These are phyloP conservation scores for Meta bourneti DNA, from an alignment of 2,888 invertebrate species.

Conservation along the genomic window DNA sequence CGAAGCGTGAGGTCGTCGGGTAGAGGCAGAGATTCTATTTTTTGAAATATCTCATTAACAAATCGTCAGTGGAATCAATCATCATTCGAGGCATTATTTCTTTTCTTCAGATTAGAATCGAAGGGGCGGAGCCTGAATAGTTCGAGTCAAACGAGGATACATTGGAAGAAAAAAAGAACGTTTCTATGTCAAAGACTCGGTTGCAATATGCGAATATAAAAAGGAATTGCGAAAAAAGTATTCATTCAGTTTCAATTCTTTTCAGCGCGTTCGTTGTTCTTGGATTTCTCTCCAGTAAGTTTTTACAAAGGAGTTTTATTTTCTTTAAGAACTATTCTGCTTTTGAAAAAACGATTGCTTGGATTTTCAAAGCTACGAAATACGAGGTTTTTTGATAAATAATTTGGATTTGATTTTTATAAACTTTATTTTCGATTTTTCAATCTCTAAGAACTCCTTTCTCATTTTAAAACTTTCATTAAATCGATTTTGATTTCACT, in stretches of 20 bases:
- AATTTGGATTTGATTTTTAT: no score
- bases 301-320: neutral
- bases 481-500: no score
- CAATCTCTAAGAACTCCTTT: no score
- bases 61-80: slow-evolving; percentile 15
- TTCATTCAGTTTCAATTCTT: neutral
- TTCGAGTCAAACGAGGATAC: neutral
- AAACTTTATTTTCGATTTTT: no score
- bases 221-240: neutral
- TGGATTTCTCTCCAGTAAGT: neutral
- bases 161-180: neutral
- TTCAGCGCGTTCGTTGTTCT: neutral
- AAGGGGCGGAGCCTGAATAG: neutral
- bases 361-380: neutral
- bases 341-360: neutral
- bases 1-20: slow-evolving; percentile 31
- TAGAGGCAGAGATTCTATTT: slow-evolving; percentile 15
- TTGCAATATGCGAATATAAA: neutral
- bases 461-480: no score
- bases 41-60: slow-evolving; percentile 44
- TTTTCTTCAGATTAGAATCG: slow-evolving; percentile 5
- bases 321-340: neutral
- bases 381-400: no score
- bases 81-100: slow-evolving; percentile 21
- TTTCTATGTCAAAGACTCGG: neutral